These are phyloP conservation scores for Venusia cambrica DNA, from an alignment of 2,888 invertebrate genomes.

Conservation along the genomic window DNA sequence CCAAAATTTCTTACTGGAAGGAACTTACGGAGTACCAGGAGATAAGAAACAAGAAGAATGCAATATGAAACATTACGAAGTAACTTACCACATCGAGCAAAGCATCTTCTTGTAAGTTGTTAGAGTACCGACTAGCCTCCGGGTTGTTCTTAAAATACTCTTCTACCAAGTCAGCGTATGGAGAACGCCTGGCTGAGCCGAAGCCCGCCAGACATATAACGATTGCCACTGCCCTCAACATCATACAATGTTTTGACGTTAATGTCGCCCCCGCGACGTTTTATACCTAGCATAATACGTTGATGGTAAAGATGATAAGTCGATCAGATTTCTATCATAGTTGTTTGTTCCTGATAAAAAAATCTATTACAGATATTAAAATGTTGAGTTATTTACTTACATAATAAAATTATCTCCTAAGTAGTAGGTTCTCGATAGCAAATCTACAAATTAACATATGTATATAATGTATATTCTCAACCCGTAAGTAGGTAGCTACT, in stretches of 20 bases:
- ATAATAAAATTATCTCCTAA: no score
- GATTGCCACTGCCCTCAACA: conserved; percentile 27
- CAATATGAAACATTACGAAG: background rate
- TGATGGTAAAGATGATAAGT: conserved; percentile 20
- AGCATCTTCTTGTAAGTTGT: conserved; percentile 46
- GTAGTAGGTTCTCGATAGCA: no score
- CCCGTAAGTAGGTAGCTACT: no score
- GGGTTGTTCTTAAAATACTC: conserved; percentile 30
- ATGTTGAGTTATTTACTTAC: no score
- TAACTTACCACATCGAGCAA: conserved; percentile 44
- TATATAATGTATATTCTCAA: no score
- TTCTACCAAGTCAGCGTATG: conserved; percentile 38
- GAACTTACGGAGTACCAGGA: no score
- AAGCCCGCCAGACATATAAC: conserved; percentile 20
- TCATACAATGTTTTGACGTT: conserved; percentile 6
- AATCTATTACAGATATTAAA: no score
- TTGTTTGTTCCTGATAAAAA: background rate
- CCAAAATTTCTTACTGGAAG: no score
- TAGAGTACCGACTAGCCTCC: conserved; percentile 34
- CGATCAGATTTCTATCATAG: conserved; percentile 20
- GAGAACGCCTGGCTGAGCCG: conserved; percentile 30
- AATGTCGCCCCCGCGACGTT: conserved; percentile 2
- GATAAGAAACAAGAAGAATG: background rate
- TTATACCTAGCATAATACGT: no score
- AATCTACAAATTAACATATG: no score